Conservation (phyloP, 1,140 invertebrate species). For the Epicauta chinensis region DNA sequence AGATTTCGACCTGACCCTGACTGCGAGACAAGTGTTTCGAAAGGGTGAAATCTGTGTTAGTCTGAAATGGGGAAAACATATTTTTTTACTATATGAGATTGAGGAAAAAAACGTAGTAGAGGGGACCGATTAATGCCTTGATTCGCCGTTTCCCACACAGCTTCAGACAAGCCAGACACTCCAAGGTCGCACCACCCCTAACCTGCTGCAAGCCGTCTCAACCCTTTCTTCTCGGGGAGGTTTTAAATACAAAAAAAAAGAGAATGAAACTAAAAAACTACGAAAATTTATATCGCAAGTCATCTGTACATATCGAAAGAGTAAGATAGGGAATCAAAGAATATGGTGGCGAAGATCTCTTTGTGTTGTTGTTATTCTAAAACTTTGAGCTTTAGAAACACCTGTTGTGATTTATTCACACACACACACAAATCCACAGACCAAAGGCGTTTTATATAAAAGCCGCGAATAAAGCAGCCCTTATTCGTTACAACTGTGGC, state of each 20-base stretch:
- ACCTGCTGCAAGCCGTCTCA: constrained; percentile 18
- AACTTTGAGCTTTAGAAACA: constrained; percentile 1
- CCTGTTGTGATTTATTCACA: constrained; percentile 14
- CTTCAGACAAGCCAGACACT: constrained; percentile 16
- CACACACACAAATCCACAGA: neutral
- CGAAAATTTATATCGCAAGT: constrained; percentile 25
- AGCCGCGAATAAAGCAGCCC: constrained; percentile 18
- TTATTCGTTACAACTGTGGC: too few species aligned
- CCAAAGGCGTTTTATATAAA: constrained; percentile 17
- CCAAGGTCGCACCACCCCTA: constrained; percentile 25
- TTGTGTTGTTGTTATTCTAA: too few species aligned
- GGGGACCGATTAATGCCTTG: constrained; percentile 17
- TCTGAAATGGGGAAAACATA: neutral
- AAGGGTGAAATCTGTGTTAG: constrained; percentile 34
- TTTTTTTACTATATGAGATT: too few species aligned
- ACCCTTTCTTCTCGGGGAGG: constrained; percentile 18
- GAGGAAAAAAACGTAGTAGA: constrained; percentile 21
- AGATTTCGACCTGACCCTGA: constrained; percentile 29
- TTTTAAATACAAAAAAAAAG: too few species aligned
- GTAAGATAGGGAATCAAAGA: too few species aligned
- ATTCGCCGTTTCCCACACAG: constrained; percentile 27
- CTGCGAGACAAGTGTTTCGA: constrained; percentile 33
- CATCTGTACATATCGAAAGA: constrained; percentile 5
- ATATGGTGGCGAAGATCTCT: constrained; percentile 7
- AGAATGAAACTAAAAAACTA: too few species aligned